Base-by-base conservation (phyloP, 1,140 invertebrate genomes). In the Bradysia coprophila region DNA sequence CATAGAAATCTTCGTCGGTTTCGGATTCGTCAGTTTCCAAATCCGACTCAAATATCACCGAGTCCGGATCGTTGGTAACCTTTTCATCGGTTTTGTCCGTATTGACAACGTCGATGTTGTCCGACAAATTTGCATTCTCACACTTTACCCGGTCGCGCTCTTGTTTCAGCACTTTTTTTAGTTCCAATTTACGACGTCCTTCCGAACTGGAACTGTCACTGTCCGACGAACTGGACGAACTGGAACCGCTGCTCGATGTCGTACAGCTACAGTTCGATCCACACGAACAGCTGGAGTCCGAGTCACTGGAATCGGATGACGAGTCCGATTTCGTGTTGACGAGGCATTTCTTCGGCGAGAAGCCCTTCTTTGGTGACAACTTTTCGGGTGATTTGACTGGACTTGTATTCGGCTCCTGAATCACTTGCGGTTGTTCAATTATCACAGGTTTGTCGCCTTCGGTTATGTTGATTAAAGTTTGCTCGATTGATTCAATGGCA, bases 1-100 rank as follows among this genome's bases (percentile, higher is more conserved):
- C 81, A 55, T 87, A 86, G 61, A 87, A 87, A 48, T 85, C 81
- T 62, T 86, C 82, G 55, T 88, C 84, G 2, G 82, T 84, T 33
- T 81, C 79, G 22, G 81, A 79, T 55, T 87, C 78, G 20, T 77
- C 75, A 0, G 82, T 87, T 45, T 86, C 81, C 10, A 87, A 65
- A 55, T 89, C 85, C 1, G 81, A 81, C 61, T 88, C 85, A 21
- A 66, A 62, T 33, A 83, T 70, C 8, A 44, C 21, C 9, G 50
- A 40, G 4, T 43, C 21, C 6, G 42, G 23, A 40, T 48, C 1
- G 45, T 39, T 10, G 40, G 44, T 15, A 43, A 34, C 43, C 9
- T 49, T 40, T 2, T 42, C 48, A 19, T 47, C 46, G 43, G 49
- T 48, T 34, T 21, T n/a, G 15, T 49, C 43, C 13, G 43, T 44